Conservation (phyloP, 1,140 invertebrate genomes). For the Ceratina australensis region DNA sequence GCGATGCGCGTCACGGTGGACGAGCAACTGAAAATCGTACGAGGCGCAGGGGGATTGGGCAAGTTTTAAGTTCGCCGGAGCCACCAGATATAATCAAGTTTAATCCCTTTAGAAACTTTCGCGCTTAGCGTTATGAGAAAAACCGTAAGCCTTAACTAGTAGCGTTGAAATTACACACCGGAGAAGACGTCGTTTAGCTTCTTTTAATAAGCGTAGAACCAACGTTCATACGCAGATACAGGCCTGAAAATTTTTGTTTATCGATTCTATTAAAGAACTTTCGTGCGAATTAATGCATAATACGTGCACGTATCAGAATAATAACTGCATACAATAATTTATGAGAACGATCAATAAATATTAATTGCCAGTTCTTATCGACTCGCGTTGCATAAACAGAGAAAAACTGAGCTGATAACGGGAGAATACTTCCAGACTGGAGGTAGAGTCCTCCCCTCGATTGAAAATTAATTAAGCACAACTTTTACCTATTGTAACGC, state of each 20-base stretch:
- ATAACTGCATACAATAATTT: background rate
- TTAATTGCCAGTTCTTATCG: too few species aligned
- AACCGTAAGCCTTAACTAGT: constrained; percentile 42
- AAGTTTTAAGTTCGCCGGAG: constrained; percentile 35
- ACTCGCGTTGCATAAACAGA: too few species aligned
- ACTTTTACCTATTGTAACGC: too few species aligned
- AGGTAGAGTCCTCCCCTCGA: too few species aligned
- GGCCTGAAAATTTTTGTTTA: too few species aligned
- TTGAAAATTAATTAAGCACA: too few species aligned
- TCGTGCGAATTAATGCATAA: too few species aligned
- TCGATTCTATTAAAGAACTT: too few species aligned
- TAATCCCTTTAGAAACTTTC: constrained; percentile 60
- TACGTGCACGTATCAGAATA: too few species aligned
- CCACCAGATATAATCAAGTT: constrained; percentile 46
- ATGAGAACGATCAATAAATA: background rate
- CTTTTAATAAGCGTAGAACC: constrained; percentile 18
- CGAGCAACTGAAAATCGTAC: background rate
- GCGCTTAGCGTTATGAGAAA: constrained; percentile 34
- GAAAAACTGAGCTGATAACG: too few species aligned
- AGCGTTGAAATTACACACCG: constrained; percentile 40
- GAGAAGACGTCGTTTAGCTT: background rate
- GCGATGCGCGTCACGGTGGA: background rate
- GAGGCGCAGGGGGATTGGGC: background rate
- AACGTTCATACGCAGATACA: background rate
- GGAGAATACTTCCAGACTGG: too few species aligned